Base-by-base conservation (phyloP, 2,888 invertebrate genomes). In the Hartigia nigra region DNA sequence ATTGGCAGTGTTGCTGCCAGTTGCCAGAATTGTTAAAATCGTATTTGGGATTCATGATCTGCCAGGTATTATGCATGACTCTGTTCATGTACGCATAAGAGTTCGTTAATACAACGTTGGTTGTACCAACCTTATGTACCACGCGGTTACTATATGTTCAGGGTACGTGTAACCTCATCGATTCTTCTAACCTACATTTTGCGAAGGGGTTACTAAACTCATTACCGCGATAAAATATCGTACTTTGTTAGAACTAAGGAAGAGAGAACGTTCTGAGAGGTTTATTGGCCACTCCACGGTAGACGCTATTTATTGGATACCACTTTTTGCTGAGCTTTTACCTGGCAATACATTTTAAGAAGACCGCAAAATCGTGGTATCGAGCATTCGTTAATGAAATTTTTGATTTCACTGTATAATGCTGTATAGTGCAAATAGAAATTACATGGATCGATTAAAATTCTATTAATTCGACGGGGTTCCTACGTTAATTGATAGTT, bases 181-280 rank as follows among this genome's bases (percentile, higher is more conserved):
- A 89, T 88, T 86, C 79, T 81, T 83, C 80, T 85, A 86, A 87
- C 85, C 87, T 86, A 86, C 84, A 86, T 86, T 76, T 74, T 74
- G 78, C 82, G 77, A 81, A 83, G 85, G 85, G 88, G 87, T 87
- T 88, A 87, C 85, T 87, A 88, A 89, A 89, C 88, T 84, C 86
- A 83, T 87, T 84, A 85, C 78, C 78, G 72, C 34, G 81, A 79
- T 76, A 78, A 80, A 83, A 55, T 55, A 55, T 23, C 55, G 55
- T 55, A 55, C 23, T 23, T 55, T 55, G 23, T 55, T 23, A 23
- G 55, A 55, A 55, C 55, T 55, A 55, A 55, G 55, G 55, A 55
- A 55, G 23, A 23, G 9, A 55, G 55, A 55, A 55, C 9, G 23
- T 55, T 23, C 55, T 55, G 55, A 55, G 9, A 55, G 55, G 55